phyloP scores from a whole-genome alignment of 2,888 invertebrate species.

The Chrysina gloriosa region DNA sequence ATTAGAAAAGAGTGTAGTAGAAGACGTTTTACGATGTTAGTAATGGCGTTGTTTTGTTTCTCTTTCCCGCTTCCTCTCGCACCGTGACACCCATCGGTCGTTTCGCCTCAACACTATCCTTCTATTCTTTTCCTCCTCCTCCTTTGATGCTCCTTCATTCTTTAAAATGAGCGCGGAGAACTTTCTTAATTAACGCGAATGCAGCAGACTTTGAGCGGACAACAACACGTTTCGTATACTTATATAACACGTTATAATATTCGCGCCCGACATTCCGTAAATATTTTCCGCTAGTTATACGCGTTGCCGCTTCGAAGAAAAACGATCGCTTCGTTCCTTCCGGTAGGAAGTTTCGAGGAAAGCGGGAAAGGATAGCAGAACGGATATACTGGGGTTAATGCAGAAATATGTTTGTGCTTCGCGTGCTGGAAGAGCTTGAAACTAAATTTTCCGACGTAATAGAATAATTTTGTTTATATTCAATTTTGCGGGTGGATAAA shows the following conservation, averaged over 20 bases:
- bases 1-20: conserved; percentile 3
- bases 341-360: not conserved
- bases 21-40: conserved; percentile 10
- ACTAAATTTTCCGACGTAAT: no score
- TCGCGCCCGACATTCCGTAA: conserved; percentile 5
- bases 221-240: conserved; percentile 10
- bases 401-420: not conserved
- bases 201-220: not conserved
- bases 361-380: not conserved
- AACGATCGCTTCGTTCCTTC: not conserved
- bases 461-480: no score
- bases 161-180: not conserved
- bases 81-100: not conserved
- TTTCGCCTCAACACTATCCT: not conserved
- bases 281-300: conserved; percentile 10
- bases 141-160: not conserved
- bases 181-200: conserved; percentile 15
- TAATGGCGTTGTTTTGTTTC: not conserved
- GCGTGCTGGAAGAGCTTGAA: no score
- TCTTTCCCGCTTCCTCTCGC: not conserved
- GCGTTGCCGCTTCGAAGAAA: no score
- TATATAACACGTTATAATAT: conserved; percentile 16
- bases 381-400: not conserved
- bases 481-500: no score
- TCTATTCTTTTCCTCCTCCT: conserved; percentile 2